Base-by-base conservation (phyloP, 2,888 invertebrate genomes). In the Xestoiulus laeticollis region DNA sequence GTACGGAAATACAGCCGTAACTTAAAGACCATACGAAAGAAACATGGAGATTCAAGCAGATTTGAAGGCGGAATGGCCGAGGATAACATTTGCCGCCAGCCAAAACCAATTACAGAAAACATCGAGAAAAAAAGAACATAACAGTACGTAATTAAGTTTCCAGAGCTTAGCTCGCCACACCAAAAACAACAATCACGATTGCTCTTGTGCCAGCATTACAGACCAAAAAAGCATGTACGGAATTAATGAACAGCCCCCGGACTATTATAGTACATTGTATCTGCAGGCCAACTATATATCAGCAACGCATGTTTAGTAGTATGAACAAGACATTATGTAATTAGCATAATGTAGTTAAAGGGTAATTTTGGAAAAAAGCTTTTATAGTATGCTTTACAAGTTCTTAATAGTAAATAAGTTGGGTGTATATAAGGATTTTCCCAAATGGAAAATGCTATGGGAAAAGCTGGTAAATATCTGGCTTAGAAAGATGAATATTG, bases 61-160 rank as follows among this genome's bases (percentile, higher is more conserved):
- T 68, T 68, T 68, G 5, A 68, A 68, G 68, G 22, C 68, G 68
- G 8, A 68, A 68, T 68, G n/a, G 59, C 5, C 59, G 1, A n/a
- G 30, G 16, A 83, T 6, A n/a, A 82, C 1, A 82, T 30, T n/a
- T 30, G 10, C 26, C 19, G 82, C 14, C 10, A 82, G 82, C 12
- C 82, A 82, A 82, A 82, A 82, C 22, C 82, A 82, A 82, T 82
- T 82, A 82, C 82, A 10, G 32, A 32, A 82, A 82, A n/a, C 82
- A 82, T 26, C 32, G 32, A 32, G 32, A 82, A n/a, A 82, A 14
- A 26, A 68, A 68, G 10, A 68, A 68, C n/a, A n/a, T 26, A 22
- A n/a, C 4, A 68, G 8, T 5, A 82, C 82, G 19, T 82, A 82
- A 82, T 82, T 30, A 82, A 82, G 48, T 48, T 48, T 48, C 14